These are phyloP conservation scores for Rhabditophanes sp. DNA, from an alignment of 2,888 invertebrate species.

Conservation along the genomic window DNA sequence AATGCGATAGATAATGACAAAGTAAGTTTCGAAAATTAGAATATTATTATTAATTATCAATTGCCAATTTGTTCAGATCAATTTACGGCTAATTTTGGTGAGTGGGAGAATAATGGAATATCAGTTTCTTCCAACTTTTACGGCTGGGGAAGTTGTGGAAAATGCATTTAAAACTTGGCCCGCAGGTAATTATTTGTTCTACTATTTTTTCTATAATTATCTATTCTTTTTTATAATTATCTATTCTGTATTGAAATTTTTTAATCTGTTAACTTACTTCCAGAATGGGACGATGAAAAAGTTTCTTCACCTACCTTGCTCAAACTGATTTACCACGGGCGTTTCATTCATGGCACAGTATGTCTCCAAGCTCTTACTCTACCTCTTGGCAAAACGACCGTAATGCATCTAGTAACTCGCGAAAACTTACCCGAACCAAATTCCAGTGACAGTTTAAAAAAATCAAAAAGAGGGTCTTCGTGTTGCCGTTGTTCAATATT, in stretches of 20 bases:
- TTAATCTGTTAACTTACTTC: slow-evolving; percentile 43
- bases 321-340: slow-evolving; percentile 95
- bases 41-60: too few species aligned
- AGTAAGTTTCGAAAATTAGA: too few species aligned
- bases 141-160: slow-evolving; percentile 94
- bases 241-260: neutral
- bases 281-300: slow-evolving; percentile 91
- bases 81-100: slow-evolving; percentile 89
- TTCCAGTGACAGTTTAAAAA: slow-evolving; percentile 43
- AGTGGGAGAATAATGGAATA: slow-evolving; percentile 99
- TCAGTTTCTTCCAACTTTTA: slow-evolving; percentile 84
- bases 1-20: too few species aligned
- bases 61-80: slow-evolving; percentile 59
- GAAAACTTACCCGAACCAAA: slow-evolving; percentile 98
- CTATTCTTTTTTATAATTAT: neutral
- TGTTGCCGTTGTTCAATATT: slow-evolving; percentile 35
- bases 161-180: slow-evolving; percentile 99
- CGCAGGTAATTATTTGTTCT: slow-evolving; percentile 57
- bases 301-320: slow-evolving; percentile 77
- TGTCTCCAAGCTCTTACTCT: slow-evolving; percentile 64
- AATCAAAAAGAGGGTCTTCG: slow-evolving; percentile 31
- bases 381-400: slow-evolving; percentile 89
- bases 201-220: slow-evolving; percentile 4
- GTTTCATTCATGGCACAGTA: slow-evolving; percentile 97
- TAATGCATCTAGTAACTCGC: slow-evolving; percentile 98